A percentile compares a stretch with the other conserved stretches of the same genome.
phyloP scores from a whole-genome alignment of 2,797 vertebrate genomes.

The Danio tinwini region DNA sequence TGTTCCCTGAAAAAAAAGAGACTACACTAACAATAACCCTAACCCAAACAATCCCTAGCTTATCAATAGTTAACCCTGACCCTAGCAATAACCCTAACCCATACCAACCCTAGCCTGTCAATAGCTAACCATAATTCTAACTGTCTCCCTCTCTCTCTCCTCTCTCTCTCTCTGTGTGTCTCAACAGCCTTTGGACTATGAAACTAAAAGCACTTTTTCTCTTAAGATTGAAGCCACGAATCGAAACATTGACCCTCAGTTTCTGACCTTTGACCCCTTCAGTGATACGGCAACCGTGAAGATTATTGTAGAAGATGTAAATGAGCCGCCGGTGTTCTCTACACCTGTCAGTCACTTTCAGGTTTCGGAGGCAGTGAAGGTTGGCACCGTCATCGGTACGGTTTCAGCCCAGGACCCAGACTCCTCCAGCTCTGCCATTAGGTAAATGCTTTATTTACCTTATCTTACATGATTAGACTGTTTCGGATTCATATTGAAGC shows the following conservation, averaged over 20 bases:
- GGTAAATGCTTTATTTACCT: slow-evolving; percentile 74
- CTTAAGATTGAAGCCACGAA: slow-evolving; percentile 93
- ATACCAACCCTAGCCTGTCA: too few relatives aligned
- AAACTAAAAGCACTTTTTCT: slow-evolving; percentile 89
- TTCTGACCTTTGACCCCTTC: slow-evolving; percentile 89
- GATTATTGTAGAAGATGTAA: slow-evolving; percentile 91
- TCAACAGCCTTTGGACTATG: slow-evolving; percentile 89
- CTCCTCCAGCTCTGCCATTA: slow-evolving; percentile 85
- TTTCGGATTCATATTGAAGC: background rate
- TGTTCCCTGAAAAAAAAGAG: too few relatives aligned
- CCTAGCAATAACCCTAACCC: too few relatives aligned
- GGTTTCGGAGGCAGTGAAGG: slow-evolving; percentile 89
- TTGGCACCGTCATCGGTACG: slow-evolving; percentile 89
- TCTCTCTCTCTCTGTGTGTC: background rate
- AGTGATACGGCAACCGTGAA: slow-evolving; percentile 88
- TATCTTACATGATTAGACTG: background rate
- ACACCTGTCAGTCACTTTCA: slow-evolving; percentile 83
- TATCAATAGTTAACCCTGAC: too few relatives aligned
- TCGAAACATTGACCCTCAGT: slow-evolving; percentile 89
- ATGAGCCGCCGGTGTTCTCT: slow-evolving; percentile 90
- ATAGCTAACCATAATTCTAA: too few relatives aligned
- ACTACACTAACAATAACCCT: too few relatives aligned
- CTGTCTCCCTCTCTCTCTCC: background rate
- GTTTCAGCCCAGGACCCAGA: slow-evolving; percentile 93
- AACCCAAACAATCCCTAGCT: too few relatives aligned